Evolutionary conservation across 2,113 vertebrate species (phyloP), one percentile per base, ranked within the genome.

Genomic region (Eubucco bourcierii): DNA sequence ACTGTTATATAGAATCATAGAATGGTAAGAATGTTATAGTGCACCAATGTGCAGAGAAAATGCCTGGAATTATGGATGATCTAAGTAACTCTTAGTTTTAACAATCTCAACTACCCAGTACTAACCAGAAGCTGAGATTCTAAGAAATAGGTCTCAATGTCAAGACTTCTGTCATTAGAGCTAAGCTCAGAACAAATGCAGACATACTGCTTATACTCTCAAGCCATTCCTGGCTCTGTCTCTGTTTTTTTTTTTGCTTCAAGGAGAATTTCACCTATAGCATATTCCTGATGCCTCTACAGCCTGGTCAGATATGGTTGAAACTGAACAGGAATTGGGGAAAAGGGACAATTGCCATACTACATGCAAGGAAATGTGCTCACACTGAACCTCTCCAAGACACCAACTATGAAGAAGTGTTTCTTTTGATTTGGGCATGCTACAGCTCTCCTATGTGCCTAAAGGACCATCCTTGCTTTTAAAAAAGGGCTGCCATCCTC

Each of bases 301-400:
- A 84, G 9, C 24, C 34, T 4, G 0, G 50, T 59, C 75, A 82
- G 52, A 20, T 33, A 10, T 5, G 12, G 15, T 5, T 82, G 29
- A 68, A 92, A 90, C 28, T 39, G 7, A 19, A 13, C 39, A 64
- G 20, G 29, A 81, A 59, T 0, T 87, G 53, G 17, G 33, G 33
- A 65, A 68, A 37, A 58, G 17, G 27, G 34, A 31, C 31, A 81
- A 78, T 14, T 44, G 39, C 39, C 15, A 12, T 15, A 41, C 9
- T 15, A 39, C 8, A 19, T 0, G 0, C 19, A 78, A 53, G 58
- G 64, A 28, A 75, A n/a, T 1, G 8, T 13, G 27, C 44, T 41
- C 15, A 2, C 15, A 7, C 3, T 7, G 24, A 90, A 64, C 20
- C 7, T 46, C 20, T 58, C 29, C 46, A 34, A 56, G n/a, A 39